Base-by-base conservation (phyloP, 2,113 vertebrate genomes). In the Pycnonotus jocosus region DNA sequence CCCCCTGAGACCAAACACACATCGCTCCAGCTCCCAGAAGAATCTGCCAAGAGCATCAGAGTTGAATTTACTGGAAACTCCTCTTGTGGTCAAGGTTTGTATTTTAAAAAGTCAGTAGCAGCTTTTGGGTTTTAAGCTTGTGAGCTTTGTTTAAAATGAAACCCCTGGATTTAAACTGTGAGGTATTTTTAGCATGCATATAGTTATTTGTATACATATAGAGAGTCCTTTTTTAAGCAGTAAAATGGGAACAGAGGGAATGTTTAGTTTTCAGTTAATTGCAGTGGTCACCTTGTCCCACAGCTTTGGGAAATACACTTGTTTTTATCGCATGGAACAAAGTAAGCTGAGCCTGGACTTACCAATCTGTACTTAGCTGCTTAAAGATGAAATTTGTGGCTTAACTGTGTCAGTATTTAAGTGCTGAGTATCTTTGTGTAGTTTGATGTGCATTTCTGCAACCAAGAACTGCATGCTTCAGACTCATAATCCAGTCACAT, bases 31-130 rank as follows among this genome's bases (percentile, higher is more conserved):
- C 68, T 97, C 97, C 12, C 94, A 83, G 22, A 98, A 97, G 45
- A 98, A 89, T 23, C 56, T 87, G 76, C 76, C 87, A 48, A 98
- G 98, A 69, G 96, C 98, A 35, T 96, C 98, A 35, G 99, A 99
- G 85, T 96, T 99, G 71, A 97, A 95, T 92, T 96, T 99, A 77
- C 53, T 99, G 60, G 98, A 99, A 93, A 99, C 99, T 19, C 99
- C 99, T 38, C 98, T 97, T 81, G 98, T 99, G 31, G 99, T 99
- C 69, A 99, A 99, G 76, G 76, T 79, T 64, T 6, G n/a, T 94
- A 48, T 68, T 76, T 51, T 12, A 14, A 37, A 6, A 69, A 25
- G 2, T 3, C 24, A 20, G 8, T 27, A 72, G 23, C 16, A 51
- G 12, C 38, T 38, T 38, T 38, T 38, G 38, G 38, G 38, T 38